Percentiles rank a stretch among this genome's conserved stretches.
Conservation (phyloP, 2,797 vertebrate genomes). For the Malurus splendens region DNA sequence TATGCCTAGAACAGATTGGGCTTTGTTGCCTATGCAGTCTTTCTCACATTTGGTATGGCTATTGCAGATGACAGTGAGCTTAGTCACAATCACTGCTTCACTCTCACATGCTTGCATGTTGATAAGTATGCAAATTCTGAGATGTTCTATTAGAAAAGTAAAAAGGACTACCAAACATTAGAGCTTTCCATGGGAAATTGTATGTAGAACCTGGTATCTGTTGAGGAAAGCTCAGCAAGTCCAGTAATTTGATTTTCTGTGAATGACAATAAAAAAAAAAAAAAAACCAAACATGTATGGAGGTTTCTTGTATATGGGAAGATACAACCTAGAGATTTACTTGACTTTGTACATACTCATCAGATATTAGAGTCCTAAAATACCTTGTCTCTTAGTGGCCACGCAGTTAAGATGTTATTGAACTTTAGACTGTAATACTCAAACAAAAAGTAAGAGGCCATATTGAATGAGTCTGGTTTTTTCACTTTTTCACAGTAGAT, state of each 20-base stretch:
- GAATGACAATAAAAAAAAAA: background rate
- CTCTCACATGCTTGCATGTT: background rate
- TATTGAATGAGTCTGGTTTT: background rate
- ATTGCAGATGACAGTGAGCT: background rate
- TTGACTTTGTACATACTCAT: background rate
- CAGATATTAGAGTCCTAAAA: conserved; percentile 9
- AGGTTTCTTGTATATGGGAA: background rate
- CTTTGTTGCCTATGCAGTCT: background rate
- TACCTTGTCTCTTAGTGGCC: background rate
- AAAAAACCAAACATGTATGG: background rate
- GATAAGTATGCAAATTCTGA: background rate
- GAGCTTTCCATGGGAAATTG: background rate
- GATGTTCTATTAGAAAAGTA: background rate
- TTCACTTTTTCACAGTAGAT: background rate
- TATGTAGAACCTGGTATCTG: background rate
- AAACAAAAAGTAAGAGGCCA: background rate
- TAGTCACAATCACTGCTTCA: background rate
- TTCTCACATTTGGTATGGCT: background rate
- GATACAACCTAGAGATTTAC: background rate
- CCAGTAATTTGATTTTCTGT: background rate
- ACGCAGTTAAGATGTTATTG: conserved; percentile 33
- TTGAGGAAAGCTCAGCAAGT: background rate
- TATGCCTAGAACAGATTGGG: background rate
- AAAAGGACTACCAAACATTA: background rate
- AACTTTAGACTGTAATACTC: conserved; percentile 25